Percentiles rank a stretch among this genome's conserved stretches.
These are phyloP conservation scores for Natrix natrix DNA, from an alignment of 2,797 vertebrate genomes.

Conservation along the genomic window DNA sequence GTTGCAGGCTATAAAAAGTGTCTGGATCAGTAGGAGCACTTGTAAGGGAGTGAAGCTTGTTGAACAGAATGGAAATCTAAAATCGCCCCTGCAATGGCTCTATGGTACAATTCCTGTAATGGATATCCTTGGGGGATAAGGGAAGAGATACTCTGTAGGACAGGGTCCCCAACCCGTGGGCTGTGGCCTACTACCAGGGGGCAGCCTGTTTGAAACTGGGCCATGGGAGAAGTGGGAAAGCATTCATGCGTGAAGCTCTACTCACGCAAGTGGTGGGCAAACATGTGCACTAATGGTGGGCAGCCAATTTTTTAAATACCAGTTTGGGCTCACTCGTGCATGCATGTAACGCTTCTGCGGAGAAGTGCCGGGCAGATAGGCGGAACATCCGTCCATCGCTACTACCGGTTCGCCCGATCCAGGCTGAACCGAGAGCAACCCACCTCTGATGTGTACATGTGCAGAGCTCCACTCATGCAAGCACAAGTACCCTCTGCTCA, in stretches of 20 bases:
- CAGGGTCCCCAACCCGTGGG: neutral
- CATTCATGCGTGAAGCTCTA: neutral
- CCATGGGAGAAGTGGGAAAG: neutral
- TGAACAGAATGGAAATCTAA: neutral
- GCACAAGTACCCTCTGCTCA: neutral
- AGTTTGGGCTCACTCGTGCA: too few relatives aligned
- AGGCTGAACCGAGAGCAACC: too few relatives aligned
- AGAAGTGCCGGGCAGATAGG: too few relatives aligned
- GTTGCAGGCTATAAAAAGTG: neutral
- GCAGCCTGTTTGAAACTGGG: neutral
- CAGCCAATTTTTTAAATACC: too few relatives aligned
- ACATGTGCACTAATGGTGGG: too few relatives aligned
- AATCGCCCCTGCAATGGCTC: neutral
- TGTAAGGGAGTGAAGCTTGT: neutral
- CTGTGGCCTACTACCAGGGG: neutral
- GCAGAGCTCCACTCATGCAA: too few relatives aligned
- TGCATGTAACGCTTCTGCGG: too few relatives aligned
- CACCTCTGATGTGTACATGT: neutral
- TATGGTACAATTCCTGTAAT: neutral
- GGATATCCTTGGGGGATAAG: neutral
- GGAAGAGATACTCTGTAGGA: neutral
- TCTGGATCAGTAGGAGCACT: neutral
- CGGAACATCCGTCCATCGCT: too few relatives aligned
- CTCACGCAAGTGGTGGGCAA: neutral
- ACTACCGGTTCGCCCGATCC: too few relatives aligned